A percentile compares a stretch with the other conserved stretches of the same genome.
These are phyloP conservation scores for Callosobruchus maculatus DNA, from an alignment of 2,888 invertebrate genomes.

Conservation along the genomic window DNA sequence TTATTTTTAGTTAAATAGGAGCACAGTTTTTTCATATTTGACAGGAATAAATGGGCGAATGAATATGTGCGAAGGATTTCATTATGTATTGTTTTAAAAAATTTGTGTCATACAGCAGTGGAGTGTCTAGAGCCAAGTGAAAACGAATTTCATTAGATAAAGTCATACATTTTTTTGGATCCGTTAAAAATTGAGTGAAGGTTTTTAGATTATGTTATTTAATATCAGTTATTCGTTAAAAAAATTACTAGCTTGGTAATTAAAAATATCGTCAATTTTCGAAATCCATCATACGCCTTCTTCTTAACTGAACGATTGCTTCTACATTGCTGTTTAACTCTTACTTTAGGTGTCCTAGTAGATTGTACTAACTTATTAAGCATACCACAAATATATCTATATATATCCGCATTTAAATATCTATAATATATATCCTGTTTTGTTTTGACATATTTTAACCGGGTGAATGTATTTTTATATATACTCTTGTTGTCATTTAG, in stretches of 20 bases:
- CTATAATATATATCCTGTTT: background rate
- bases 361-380: background rate
- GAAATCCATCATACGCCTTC: background rate
- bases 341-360: background rate
- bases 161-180: too few relatives aligned
- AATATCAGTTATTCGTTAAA: too few relatives aligned
- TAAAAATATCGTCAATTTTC: too few relatives aligned
- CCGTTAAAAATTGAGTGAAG: too few relatives aligned
- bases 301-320: background rate
- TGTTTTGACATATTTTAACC: background rate
- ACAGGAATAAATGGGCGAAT: background rate
- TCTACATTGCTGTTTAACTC: background rate
- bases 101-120: background rate
- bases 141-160: too few relatives aligned
- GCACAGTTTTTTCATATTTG: background rate
- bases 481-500: background rate
- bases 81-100: background rate
- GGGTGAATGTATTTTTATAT: background rate
- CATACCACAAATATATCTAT: background rate
- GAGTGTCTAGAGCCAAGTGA: too few relatives aligned
- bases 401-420: background rate
- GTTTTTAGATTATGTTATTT: too few relatives aligned
- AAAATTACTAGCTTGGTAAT: too few relatives aligned
- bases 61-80: background rate
- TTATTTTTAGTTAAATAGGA: background rate